Evolutionary conservation across 2,113 vertebrate genomes (phyloP).

Genomic region (Urocolius indicus): DNA sequence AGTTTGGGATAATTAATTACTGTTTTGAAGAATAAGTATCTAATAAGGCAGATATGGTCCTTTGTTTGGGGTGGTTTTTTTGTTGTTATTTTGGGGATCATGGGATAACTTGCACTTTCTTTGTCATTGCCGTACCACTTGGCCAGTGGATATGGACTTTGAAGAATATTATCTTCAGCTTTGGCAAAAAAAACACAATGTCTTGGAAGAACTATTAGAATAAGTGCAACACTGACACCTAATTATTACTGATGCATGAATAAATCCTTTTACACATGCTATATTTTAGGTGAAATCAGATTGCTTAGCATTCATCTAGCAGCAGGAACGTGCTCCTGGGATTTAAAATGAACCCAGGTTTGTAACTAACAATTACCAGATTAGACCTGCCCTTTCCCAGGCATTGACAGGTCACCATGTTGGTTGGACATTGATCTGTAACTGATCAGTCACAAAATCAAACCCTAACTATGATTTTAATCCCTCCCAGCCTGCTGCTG

Average conservation of each 20-base stretch:
- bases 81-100: background rate
- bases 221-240: background rate
- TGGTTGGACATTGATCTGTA: no score
- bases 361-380: fast-evolving
- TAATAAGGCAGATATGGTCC: no score
- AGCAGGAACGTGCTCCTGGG: background rate
- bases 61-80: background rate
- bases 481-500: background rate
- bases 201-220: background rate
- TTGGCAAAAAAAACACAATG: no score
- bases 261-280: background rate
- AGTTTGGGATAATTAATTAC: constrained; percentile 55
- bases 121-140: background rate
- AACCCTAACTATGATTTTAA: background rate
- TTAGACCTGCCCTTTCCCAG: background rate
- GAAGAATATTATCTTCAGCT: background rate
- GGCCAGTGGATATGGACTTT: background rate
- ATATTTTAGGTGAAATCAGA: background rate
- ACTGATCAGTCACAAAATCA: background rate
- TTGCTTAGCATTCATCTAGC: background rate
- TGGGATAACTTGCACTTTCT: no score
- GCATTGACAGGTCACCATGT: fast-evolving
- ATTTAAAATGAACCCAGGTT: background rate
- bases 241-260: background rate
- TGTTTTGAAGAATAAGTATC: background rate